A percentile compares a stretch with the other conserved stretches of the same genome.
Evolutionary conservation across 2,113 vertebrate genomes (phyloP).

Genomic region (Bos javanicus): DNA sequence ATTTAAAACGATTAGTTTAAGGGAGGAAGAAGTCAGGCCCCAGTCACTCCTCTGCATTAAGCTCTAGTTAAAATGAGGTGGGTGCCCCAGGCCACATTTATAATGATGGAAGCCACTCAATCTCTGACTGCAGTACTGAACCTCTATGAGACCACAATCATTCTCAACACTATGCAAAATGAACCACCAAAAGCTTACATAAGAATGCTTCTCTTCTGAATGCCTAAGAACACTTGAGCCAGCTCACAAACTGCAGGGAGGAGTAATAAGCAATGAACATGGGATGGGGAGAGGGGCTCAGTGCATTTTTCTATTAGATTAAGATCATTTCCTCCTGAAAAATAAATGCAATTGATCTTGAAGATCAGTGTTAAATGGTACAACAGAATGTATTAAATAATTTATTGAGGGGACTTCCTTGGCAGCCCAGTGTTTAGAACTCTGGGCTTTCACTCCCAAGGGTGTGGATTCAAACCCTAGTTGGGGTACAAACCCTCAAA

Average conservation of each 20-base stretch:
- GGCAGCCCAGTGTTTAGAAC: neutral
- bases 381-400: neutral
- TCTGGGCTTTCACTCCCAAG: neutral
- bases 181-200: neutral
- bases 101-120: neutral
- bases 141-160: neutral
- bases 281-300: neutral
- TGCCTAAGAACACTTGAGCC: neutral
- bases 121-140: neutral
- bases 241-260: neutral
- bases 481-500: neutral
- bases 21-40: neutral
- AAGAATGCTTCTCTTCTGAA: neutral
- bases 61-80: neutral
- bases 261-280: neutral
- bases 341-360: neutral
- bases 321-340: neutral
- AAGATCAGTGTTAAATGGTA: neutral
- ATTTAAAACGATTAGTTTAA: conserved; percentile 35
- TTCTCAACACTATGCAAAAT: neutral
- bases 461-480: neutral
- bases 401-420: neutral
- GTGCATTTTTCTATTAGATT: neutral
- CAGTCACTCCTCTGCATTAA: neutral
- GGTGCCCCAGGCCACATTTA: neutral